phyloP scores from a whole-genome alignment of 2,797 vertebrate species.

The Dryobates pubescens region DNA sequence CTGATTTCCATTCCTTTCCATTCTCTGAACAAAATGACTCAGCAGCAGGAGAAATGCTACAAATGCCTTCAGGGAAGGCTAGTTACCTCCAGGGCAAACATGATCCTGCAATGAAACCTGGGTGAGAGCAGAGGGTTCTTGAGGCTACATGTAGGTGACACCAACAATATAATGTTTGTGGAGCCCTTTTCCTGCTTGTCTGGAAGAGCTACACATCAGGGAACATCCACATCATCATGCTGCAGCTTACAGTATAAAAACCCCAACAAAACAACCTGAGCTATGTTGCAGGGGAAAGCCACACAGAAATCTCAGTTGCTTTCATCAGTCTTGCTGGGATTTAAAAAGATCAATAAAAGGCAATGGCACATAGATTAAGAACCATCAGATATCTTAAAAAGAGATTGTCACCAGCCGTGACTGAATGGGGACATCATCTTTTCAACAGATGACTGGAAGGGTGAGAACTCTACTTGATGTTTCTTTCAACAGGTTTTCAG shows the following conservation, averaged over 20 bases:
- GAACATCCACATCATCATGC: not conserved
- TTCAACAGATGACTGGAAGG: not conserved
- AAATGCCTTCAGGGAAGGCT: not conserved
- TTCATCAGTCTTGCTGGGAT: not conserved
- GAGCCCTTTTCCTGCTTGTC: not conserved
- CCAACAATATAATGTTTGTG: accelerated
- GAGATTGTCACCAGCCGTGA: not conserved
- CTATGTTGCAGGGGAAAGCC: not conserved
- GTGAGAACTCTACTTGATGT: not conserved
- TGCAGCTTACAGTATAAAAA: not conserved
- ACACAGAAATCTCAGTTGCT: not conserved
- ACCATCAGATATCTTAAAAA: not conserved
- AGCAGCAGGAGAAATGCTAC: not conserved
- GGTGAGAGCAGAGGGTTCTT: not conserved
- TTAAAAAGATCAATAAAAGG: not conserved
- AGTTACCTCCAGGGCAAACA: not conserved
- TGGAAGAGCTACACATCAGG: not conserved
- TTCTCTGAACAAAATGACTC: not conserved
- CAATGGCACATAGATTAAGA: not conserved
- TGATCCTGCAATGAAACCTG: not conserved
- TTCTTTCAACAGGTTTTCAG: not conserved
- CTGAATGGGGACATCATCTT: not conserved
- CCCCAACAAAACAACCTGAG: not conserved
- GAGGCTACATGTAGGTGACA: not conserved
- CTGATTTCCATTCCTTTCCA: not conserved